Evolutionary conservation across 2,113 vertebrate species (phyloP).

Genomic region (Megaceryle maxima): DNA sequence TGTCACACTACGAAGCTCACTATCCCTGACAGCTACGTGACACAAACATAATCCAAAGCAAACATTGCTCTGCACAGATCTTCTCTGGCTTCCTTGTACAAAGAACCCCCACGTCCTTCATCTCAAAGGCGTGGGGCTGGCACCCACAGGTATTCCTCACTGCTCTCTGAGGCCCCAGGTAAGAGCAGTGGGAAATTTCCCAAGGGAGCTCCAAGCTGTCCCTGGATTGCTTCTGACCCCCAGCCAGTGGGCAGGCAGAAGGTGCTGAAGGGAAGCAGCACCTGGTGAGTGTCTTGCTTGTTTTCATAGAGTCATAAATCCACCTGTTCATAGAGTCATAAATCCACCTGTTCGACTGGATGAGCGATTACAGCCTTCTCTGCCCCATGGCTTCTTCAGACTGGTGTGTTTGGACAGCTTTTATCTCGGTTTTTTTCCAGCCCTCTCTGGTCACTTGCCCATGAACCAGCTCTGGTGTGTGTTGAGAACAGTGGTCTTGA

Average conservation of each 20-base stretch:
- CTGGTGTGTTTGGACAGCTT: background rate
- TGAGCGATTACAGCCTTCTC: background rate
- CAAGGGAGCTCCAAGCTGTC: background rate
- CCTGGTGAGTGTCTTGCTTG: background rate
- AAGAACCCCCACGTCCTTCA: rapidly evolving
- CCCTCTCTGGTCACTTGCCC: background rate
- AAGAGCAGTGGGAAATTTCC: background rate
- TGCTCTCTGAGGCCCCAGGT: no score
- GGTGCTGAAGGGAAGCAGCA: background rate
- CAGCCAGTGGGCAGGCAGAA: background rate
- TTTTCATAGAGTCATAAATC: background rate
- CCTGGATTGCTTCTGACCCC: background rate
- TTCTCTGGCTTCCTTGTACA: background rate
- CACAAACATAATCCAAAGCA: background rate
- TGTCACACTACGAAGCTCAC: background rate
- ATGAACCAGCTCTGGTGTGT: background rate
- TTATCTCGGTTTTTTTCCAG: background rate
- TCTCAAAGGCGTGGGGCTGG: background rate
- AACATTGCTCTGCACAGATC: background rate
- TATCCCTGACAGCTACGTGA: rapidly evolving
- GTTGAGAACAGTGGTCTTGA: constrained; percentile 45
- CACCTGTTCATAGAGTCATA: rapidly evolving
- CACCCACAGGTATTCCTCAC: background rate
- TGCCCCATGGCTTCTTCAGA: background rate
- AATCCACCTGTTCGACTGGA: rapidly evolving